Evolutionary conservation across 1,140 invertebrate species (phyloP), one percentile per base, ranked within the genome.

Genomic region (Dufourea novaeangliae): DNA sequence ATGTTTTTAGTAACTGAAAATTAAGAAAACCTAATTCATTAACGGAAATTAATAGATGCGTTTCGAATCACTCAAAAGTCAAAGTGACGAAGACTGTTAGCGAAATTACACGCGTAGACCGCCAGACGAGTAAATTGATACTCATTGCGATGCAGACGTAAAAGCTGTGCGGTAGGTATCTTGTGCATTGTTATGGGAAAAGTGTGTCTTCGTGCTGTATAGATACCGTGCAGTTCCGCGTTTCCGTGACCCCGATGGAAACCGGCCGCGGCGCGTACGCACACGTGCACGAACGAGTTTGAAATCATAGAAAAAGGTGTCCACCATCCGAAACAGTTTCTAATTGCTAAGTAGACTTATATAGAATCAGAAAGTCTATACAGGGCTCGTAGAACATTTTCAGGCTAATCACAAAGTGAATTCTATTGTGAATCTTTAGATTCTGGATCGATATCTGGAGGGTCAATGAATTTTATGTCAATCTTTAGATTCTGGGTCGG

Each of bases 161-260:
- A 73, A 79, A 74, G 75, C 54, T n/a, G n/a, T n/a, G n/a, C n/a
- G n/a, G 83, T 70, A 63, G 66, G 82, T 68, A 78, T 85, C 82
- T n/a, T 83, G 79, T 62, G 83, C 77, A 85, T 86, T 89, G 87
- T 89, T 88, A 82, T 88, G 85, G 87, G 90, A 92, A 92, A 92
- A 92, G 91, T 92, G 88, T 92, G 91, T 90, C 90, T 92, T 89
- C 79, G 88, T 92, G 90, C 83, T 88, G 86, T 46, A 75, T 71
- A 84, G n/a, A n/a, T 80, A 73, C 54, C 22, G 62, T 17, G 71
- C 63, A 91, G 90, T 92, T 92, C 91, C 91, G 91, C 86, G 81
- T 92, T 92, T 83, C 80, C 80, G 88, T 87, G 90, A 92, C 90
- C 91, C 88, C 90, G 82, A 91, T 92, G 86, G 71, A 83, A 82